Conservation (phyloP, 30 jellyfish, hydroid and myxozoan species). For the Pseudorhiza aurosa region DNA sequence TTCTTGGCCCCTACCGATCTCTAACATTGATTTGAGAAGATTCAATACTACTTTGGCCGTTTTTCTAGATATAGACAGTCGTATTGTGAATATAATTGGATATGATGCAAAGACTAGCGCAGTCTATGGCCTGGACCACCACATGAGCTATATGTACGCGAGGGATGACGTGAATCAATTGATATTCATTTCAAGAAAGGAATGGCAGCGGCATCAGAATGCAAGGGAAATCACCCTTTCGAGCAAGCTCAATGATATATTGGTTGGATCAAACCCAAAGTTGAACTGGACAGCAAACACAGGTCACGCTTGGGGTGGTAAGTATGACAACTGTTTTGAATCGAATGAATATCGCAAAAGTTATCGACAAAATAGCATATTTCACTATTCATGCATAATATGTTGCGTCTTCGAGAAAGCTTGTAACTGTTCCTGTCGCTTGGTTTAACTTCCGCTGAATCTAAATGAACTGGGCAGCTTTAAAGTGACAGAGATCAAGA, state of each 20-base stretch:
- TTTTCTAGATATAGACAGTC: conserved; percentile 37
- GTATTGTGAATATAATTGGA: conserved; percentile 62
- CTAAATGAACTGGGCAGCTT: too few relatives aligned
- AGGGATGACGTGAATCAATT: conserved; percentile 57
- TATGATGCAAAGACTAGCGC: conserved; percentile 25
- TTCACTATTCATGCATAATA: too few relatives aligned
- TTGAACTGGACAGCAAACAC: conserved; percentile 53
- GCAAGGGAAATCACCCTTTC: not conserved
- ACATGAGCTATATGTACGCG: conserved; percentile 54
- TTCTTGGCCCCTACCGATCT: too few relatives aligned
- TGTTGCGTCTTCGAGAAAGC: too few relatives aligned
- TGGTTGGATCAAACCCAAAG: conserved; percentile 57
- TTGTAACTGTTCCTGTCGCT: too few relatives aligned
- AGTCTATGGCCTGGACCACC: conserved; percentile 70
- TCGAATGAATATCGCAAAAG: too few relatives aligned
- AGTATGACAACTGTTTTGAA: too few relatives aligned
- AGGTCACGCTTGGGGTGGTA: conserved; percentile 81
- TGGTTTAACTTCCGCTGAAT: too few relatives aligned
- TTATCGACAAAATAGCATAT: too few relatives aligned
- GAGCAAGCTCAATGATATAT: conserved; percentile 56
- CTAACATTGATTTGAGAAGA: too few relatives aligned
- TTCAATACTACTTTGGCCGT: too few relatives aligned
- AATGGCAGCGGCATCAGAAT: conserved; percentile 62
- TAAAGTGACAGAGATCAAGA: too few relatives aligned
- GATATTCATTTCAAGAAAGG: conserved; percentile 67